Evolutionary conservation across 1,140 invertebrate genomes (phyloP).

Genomic region (Melitaea cinxia): DNA sequence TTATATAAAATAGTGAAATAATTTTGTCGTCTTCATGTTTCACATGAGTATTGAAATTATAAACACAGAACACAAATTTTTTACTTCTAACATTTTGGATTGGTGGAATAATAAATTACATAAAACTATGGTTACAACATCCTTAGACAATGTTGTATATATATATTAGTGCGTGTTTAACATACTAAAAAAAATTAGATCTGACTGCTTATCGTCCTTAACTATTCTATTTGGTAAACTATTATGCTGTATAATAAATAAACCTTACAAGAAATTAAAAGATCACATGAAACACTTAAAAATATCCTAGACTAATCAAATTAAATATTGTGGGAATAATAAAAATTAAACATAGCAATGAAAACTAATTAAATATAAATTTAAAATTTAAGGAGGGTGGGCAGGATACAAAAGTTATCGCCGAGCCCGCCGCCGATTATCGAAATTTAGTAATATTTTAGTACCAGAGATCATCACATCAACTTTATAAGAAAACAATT

Average conservation of each 20-base stretch:
- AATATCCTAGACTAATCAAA: conserved; percentile 28
- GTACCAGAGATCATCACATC: neutral
- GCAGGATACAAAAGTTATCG: conserved; percentile 45
- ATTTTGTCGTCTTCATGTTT: conserved; percentile 53
- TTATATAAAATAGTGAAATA: conserved; percentile 59
- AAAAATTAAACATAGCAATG: conserved; percentile 29
- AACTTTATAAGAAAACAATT: neutral
- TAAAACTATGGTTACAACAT: neutral
- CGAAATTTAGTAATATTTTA: neutral
- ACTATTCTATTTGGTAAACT: neutral
- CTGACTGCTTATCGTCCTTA: neutral
- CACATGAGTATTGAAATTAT: conserved; percentile 66
- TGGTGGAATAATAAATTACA: conserved; percentile 9
- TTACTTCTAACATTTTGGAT: conserved; percentile 42
- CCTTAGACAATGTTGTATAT: neutral
- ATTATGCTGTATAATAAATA: conserved; percentile 1
- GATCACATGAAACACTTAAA: conserved; percentile 25
- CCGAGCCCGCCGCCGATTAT: conserved; percentile 22
- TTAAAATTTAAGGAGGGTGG: conserved; percentile 52
- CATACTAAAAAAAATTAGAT: neutral
- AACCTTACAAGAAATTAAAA: conserved; percentile 21
- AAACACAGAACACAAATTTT: conserved; percentile 39
- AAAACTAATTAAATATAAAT: conserved; percentile 40
- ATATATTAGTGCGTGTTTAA: conserved; percentile 7
- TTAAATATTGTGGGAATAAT: conserved; percentile 38